Evolutionary conservation across 2,797 vertebrate genomes (phyloP).

Genomic region (Ciconia nigra): DNA sequence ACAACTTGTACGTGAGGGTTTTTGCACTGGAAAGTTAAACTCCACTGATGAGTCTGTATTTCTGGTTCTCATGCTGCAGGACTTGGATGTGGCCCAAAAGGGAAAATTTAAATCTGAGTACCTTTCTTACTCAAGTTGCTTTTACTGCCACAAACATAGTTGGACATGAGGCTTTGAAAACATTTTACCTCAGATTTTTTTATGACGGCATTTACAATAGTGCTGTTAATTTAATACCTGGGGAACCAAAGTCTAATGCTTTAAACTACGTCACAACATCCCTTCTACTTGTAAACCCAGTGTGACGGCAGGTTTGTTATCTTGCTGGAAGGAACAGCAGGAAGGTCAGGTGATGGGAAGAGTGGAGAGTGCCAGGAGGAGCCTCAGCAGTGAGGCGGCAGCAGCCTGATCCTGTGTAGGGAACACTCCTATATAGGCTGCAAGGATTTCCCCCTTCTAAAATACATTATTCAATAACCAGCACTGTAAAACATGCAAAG

Average conservation of each 20-base stretch:
- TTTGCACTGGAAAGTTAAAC: accelerated
- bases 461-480: accelerated
- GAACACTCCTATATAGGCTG: not conserved
- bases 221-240: not conserved
- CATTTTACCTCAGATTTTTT: not conserved
- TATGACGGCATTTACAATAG: not conserved
- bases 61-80: not conserved
- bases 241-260: not conserved
- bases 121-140: not conserved
- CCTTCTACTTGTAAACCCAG: accelerated
- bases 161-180: not conserved
- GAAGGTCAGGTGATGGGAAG: not conserved
- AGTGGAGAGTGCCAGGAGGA: not conserved
- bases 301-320: accelerated
- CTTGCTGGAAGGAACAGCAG: not conserved
- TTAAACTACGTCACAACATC: accelerated
- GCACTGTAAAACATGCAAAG: accelerated
- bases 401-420: not conserved
- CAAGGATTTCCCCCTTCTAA: not conserved
- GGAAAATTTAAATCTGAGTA: not conserved
- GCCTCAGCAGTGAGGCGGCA: not conserved
- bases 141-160: not conserved
- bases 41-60: accelerated
- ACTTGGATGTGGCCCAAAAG: not conserved
- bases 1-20: accelerated